Evolutionary conservation across 2,113 vertebrate species (phyloP).

Genomic region (Pseudorasbora parva): DNA sequence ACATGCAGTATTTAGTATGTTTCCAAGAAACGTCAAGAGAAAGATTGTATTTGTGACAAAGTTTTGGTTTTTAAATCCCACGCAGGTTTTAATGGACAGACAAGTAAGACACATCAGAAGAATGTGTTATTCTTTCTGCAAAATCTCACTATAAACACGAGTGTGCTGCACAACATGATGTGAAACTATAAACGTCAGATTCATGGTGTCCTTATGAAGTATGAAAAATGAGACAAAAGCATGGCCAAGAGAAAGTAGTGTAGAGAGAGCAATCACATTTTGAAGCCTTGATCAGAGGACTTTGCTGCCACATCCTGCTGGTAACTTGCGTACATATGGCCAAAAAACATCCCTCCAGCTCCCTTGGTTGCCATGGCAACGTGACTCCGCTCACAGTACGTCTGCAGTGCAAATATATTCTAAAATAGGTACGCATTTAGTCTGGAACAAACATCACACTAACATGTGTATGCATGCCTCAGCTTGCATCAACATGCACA

Average conservation of each 20-base stretch:
- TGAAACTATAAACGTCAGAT: conserved; percentile 13
- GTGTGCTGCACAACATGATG: conserved; percentile 4
- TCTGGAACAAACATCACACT: conserved; percentile 23
- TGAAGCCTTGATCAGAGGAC: conserved; percentile 43
- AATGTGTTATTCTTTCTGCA: not conserved
- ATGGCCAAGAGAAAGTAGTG: conserved; percentile 22
- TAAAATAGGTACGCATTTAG: conserved; percentile 38
- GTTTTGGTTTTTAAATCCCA: conserved; percentile 27
- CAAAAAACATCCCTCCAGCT: conserved; percentile 36
- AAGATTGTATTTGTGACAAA: not conserved
- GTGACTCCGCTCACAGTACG: conserved; percentile 10
- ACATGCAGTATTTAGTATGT: not conserved
- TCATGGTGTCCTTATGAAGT: not conserved
- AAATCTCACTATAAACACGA: conserved; percentile 19
- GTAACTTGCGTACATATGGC: conserved; percentile 4
- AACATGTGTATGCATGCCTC: not conserved
- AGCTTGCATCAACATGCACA: not conserved
- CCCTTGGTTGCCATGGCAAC: conserved; percentile 44
- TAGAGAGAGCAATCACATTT: conserved; percentile 34
- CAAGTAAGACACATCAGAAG: conserved; percentile 22
- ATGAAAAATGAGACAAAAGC: conserved; percentile 26
- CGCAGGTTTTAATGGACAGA: conserved; percentile 24
- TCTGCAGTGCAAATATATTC: conserved; percentile 46
- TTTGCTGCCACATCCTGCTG: conserved; percentile 36
- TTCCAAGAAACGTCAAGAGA: not conserved